Conservation (phyloP, 2,113 vertebrate species). For the Cariama cristata region DNA sequence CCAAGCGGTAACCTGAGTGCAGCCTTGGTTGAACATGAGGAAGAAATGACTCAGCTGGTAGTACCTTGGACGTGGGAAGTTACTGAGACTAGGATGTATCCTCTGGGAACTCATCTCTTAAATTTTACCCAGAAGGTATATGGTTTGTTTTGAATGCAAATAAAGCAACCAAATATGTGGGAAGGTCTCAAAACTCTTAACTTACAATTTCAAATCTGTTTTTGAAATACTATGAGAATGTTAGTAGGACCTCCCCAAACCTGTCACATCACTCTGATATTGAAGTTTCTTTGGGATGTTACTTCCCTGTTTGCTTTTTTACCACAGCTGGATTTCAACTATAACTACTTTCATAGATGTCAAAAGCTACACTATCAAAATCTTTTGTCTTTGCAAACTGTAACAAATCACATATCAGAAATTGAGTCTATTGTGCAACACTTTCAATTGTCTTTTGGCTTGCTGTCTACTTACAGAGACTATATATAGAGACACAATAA, state of each 20-base stretch:
- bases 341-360: not conserved
- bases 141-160: not conserved
- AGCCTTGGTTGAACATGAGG: not conserved
- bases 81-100: not conserved
- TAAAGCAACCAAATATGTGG: not conserved
- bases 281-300: not conserved
- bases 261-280: not conserved
- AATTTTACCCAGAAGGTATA: not conserved
- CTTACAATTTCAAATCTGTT: not conserved
- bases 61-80: not conserved
- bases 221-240: not conserved
- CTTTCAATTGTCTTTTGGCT: not conserved
- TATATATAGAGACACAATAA: not conserved
- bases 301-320: not conserved
- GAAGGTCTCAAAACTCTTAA: not conserved
- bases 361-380: not conserved
- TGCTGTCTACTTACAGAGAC: not conserved
- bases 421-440: not conserved
- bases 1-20: not conserved
- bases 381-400: not conserved
- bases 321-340: not conserved
- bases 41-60: not conserved
- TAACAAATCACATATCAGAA: not conserved
- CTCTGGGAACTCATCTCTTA: not conserved
- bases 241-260: not conserved